Evolutionary conservation across 2,888 invertebrate species (phyloP).

Genomic region (Podotricha telesiphe): DNA sequence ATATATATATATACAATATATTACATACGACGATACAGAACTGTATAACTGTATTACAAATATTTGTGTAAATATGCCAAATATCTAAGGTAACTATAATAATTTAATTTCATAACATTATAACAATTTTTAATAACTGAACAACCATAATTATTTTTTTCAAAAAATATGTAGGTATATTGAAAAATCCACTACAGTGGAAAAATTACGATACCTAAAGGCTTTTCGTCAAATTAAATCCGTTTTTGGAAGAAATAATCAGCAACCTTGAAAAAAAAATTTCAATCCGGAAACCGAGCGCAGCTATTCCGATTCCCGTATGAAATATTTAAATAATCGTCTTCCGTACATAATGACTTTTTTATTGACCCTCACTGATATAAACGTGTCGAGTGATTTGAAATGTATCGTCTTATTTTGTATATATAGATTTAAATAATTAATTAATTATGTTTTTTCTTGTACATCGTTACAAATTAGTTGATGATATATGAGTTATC

Average conservation of each 20-base stretch:
- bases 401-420: neutral
- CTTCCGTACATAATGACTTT: neutral
- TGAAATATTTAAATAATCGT: constrained; percentile 12
- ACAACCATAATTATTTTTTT: neutral
- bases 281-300: neutral
- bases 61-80: too few relatives aligned
- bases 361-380: constrained; percentile 5
- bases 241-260: neutral
- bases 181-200: neutral
- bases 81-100: too few relatives aligned
- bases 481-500: too few relatives aligned
- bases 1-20: too few relatives aligned
- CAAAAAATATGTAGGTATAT: neutral
- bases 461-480: neutral
- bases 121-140: neutral
- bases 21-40: too few relatives aligned
- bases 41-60: too few relatives aligned
- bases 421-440: too few relatives aligned
- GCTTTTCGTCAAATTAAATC: neutral
- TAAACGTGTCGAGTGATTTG: neutral
- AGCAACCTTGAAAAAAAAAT: neutral
- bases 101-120: too few relatives aligned
- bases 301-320: neutral
- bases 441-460: neutral
- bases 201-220: neutral